Conservation (phyloP, 2,797 vertebrate species). For the Prunella strophiata region DNA sequence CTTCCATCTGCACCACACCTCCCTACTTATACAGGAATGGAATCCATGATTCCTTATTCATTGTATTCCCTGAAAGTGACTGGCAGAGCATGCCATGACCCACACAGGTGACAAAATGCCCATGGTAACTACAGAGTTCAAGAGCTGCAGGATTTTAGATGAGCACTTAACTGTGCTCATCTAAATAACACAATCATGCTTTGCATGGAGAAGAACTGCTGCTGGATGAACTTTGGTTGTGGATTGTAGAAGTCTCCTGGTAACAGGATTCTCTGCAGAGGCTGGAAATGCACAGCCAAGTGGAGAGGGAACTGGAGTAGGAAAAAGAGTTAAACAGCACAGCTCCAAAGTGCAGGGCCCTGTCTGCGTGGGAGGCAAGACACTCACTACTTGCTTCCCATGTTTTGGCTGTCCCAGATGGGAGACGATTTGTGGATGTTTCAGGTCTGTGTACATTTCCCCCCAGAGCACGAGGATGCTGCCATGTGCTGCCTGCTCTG, state of each 20-base stretch:
- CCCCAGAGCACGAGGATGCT: neutral
- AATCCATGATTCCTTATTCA: neutral
- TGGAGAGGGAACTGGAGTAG: fast-evolving
- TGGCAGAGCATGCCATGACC: neutral
- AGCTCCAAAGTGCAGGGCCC: neutral
- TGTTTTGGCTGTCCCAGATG: neutral
- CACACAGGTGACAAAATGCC: neutral
- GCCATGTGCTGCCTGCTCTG: neutral
- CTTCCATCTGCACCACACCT: neutral
- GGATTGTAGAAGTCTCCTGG: neutral
- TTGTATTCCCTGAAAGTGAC: neutral
- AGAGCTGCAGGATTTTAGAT: neutral
- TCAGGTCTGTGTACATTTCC: neutral
- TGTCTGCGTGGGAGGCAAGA: neutral
- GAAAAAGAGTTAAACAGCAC: neutral
- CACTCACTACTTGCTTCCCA: neutral
- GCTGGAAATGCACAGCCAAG: neutral
- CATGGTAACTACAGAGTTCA: neutral
- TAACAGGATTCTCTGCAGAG: neutral
- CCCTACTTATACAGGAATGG: neutral
- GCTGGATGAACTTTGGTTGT: neutral
- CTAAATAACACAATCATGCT: neutral
- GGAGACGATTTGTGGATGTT: neutral
- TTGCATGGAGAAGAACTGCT: neutral
- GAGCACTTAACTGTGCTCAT: neutral